phyloP scores from a whole-genome alignment of 2,888 invertebrate genomes.

The Mycalesis mineus region DNA sequence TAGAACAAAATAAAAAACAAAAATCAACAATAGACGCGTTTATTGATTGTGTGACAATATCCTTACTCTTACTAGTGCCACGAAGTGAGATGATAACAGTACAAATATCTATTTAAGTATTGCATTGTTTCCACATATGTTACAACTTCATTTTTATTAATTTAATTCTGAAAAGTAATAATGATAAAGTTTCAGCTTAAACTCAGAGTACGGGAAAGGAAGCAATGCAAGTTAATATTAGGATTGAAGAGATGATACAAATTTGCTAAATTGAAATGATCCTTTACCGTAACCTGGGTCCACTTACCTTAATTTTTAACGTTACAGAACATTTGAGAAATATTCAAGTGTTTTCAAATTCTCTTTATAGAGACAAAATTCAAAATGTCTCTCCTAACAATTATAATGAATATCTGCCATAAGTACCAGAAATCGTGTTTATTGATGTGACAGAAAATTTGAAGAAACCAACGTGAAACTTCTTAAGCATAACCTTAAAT shows the following conservation, averaged over 20 bases:
- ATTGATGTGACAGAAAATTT: conserved; percentile 14
- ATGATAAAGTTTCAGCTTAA: background rate
- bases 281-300: background rate
- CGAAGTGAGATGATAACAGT: conserved; percentile 53
- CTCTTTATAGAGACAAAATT: background rate
- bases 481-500: conserved; percentile 28
- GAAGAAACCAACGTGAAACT: conserved; percentile 18
- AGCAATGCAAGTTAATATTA: background rate
- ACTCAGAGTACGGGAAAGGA: background rate
- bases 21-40: conserved; percentile 48
- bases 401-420: background rate
- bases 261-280: background rate
- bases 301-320: background rate
- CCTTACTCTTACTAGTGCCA: conserved; percentile 56
- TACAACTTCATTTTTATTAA: conserved; percentile 20
- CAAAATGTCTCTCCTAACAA: background rate
- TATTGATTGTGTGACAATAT: conserved; percentile 50
- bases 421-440: conserved; percentile 4
- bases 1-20: conserved; percentile 33
- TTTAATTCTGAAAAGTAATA: background rate
- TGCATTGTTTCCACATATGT: conserved; percentile 35
- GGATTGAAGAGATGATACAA: background rate
- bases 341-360: background rate
- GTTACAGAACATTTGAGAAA: background rate
- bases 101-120: conserved; percentile 35